A percentile compares a stretch with the other conserved stretches of the same genome.
phyloP scores from a whole-genome alignment of 2,888 invertebrate species.

The Drymonia ruficornis region DNA sequence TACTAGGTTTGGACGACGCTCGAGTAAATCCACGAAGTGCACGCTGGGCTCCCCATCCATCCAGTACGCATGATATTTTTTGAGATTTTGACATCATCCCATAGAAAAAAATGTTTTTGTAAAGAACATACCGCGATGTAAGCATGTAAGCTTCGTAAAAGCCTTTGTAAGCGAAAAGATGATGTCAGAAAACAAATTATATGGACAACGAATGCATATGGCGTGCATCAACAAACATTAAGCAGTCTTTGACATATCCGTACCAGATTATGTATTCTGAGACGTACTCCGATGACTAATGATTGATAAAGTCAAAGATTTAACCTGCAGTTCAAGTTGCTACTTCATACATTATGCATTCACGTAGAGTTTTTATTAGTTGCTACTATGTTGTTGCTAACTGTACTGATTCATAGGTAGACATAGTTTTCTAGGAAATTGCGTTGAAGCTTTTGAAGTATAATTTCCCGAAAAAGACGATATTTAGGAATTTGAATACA shows the following conservation, averaged over 20 bases:
- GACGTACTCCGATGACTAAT: constrained; percentile 2
- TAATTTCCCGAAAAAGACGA: not conserved
- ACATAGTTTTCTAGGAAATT: not conserved
- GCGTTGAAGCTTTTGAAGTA: not conserved
- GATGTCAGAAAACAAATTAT: too few species aligned
- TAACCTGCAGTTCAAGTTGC: constrained; percentile 3
- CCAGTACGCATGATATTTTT: too few species aligned
- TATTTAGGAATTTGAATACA: not conserved
- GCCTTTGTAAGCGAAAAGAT: too few species aligned
- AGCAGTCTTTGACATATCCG: constrained; percentile 1
- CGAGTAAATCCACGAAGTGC: too few species aligned
- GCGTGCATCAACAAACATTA: too few species aligned
- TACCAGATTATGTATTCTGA: not conserved
- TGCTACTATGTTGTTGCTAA: constrained; percentile 1
- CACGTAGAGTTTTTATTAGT: not conserved
- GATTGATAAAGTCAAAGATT: constrained; percentile 3
- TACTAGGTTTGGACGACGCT: too few species aligned
- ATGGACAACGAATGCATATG: too few species aligned
- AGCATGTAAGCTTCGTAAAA: too few species aligned
- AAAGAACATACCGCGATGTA: too few species aligned
- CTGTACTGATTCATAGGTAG: constrained; percentile 1
- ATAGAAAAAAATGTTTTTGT: too few species aligned
- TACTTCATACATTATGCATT: constrained; percentile 4
- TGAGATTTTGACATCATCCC: too few species aligned
- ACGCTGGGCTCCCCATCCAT: too few species aligned